Evolutionary conservation across 2,797 vertebrate species (phyloP).

Genomic region (Rhodeus uyekii): DNA sequence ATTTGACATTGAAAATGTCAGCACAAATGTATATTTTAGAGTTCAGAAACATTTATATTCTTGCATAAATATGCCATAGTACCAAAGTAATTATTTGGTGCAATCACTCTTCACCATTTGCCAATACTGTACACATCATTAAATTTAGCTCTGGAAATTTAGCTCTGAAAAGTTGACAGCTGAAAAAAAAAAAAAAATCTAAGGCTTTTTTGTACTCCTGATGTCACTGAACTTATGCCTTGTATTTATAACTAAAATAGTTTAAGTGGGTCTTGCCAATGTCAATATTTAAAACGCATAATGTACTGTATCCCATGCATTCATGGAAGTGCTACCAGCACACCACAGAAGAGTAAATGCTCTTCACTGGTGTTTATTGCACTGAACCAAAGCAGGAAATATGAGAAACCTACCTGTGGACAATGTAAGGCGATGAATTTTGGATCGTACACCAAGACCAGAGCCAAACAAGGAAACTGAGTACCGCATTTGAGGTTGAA

Average conservation of each 20-base stretch:
- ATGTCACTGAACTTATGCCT: not conserved
- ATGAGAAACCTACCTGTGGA: slow-evolving; percentile 68
- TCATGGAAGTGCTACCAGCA: slow-evolving; percentile 18
- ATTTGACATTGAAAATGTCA: not conserved
- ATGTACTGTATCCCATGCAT: slow-evolving; percentile 21
- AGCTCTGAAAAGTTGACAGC: not conserved
- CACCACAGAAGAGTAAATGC: slow-evolving; percentile 15
- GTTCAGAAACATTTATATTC: not conserved
- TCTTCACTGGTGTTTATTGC: slow-evolving; percentile 2
- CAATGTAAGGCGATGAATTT: slow-evolving; percentile 71
- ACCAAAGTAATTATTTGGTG: not conserved
- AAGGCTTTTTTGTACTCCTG: slow-evolving; percentile 10
- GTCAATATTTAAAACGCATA: slow-evolving; percentile 33
- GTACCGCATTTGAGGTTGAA: slow-evolving; percentile 80
- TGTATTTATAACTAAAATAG: slow-evolving; percentile 16
- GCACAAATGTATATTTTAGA: not conserved
- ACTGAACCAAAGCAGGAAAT: slow-evolving; percentile 7
- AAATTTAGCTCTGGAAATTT: not conserved
- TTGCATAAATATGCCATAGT: not conserved
- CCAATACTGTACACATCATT: not conserved
- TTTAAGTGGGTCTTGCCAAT: not conserved
- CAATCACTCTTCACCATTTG: not conserved
- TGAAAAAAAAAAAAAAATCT: not conserved
- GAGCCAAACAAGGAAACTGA: slow-evolving; percentile 71
- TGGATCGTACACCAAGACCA: slow-evolving; percentile 66